Base-by-base conservation (phyloP, 1,140 invertebrate species). In the Meloidogyne floridensis region DNA sequence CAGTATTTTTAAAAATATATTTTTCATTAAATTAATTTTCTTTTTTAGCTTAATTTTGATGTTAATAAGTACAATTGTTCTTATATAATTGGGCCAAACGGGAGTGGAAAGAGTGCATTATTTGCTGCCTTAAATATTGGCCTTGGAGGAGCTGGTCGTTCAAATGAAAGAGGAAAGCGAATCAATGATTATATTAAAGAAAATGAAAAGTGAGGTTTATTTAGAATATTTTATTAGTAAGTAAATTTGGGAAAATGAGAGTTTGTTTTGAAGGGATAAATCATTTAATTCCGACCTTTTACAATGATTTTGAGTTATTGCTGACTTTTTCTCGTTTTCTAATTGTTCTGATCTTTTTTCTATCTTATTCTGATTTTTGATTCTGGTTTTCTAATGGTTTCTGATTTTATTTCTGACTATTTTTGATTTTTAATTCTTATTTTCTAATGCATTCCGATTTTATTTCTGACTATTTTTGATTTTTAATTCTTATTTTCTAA, bases 61-160 rank as follows among this genome's bases (percentile, higher is more conserved):
- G 54, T 75, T 32, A 74, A 75, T 9, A 73, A 70, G n/a, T 71
- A 76, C 20, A 84, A 84, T 69, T 84, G 82, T 51, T 84, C 32
- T 56, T 84, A 84, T 75, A 84, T 84, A 75, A 71, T 84, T 56
- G 83, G 83, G 11, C 76, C 83, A 42, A 84, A 84, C 73, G 83
- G 83, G 4, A 86, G 83, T 56, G 84, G 84, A 0, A 85, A 85
- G 56, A 86, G 85, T 77, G 84, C 84, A 4, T 75, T 85, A 18
- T 85, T 85, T 71, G 85, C 84, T 9, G 84, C 72, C 0, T 53
- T 85, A n/a, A 86, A 86, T 77, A 86, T 85, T 54, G 84, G 84
- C 3, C 82, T 85, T 47, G 84, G 84, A 59, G 84, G 84, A 15
- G 73, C 77, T 20, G 84, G 81, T 10, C 72, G 80, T 10, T 18